phyloP scores from a whole-genome alignment of 2,888 invertebrate genomes.

The Amphipyra berbera region DNA sequence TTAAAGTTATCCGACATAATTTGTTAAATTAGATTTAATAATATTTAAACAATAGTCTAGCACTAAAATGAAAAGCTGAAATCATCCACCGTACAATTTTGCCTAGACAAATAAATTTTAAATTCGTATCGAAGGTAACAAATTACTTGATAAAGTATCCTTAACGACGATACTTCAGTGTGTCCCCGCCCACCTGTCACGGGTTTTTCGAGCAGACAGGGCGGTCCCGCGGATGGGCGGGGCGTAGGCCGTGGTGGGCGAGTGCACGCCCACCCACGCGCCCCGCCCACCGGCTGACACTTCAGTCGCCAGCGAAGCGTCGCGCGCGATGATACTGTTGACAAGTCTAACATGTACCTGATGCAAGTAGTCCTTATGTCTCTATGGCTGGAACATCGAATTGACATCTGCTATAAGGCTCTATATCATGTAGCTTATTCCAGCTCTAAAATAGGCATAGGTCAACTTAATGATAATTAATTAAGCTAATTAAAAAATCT shows the following conservation, averaged over 20 bases:
- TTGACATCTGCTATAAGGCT: background rate
- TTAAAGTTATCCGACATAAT: too few species aligned
- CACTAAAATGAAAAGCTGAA: conserved; percentile 34
- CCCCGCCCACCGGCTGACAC: conserved; percentile 82
- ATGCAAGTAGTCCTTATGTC: background rate
- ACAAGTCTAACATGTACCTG: conserved; percentile 31
- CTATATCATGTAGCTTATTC: background rate
- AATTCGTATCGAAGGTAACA: conserved; percentile 84
- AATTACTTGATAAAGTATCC: conserved; percentile 89
- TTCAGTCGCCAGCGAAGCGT: conserved; percentile 83
- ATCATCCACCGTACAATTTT: conserved; percentile 39
- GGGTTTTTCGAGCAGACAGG: conserved; percentile 75
- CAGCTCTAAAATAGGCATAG: background rate
- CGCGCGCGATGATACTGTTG: conserved; percentile 77
- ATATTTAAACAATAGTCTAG: conserved; percentile 1
- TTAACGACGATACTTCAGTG: conserved; percentile 85
- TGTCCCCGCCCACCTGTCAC: conserved; percentile 84
- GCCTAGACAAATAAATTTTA: conserved; percentile 79
- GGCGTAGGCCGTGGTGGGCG: conserved; percentile 58
- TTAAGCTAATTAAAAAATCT: background rate
- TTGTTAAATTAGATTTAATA: background rate
- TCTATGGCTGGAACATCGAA: background rate
- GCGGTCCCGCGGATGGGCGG: conserved; percentile 77
- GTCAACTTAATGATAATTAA: background rate
- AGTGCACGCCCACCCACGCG: conserved; percentile 73